Percentiles rank a stretch among this genome's conserved stretches.
These are phyloP conservation scores for Protonibea diacanthus DNA, from an alignment of 2,797 vertebrate species.

Conservation along the genomic window DNA sequence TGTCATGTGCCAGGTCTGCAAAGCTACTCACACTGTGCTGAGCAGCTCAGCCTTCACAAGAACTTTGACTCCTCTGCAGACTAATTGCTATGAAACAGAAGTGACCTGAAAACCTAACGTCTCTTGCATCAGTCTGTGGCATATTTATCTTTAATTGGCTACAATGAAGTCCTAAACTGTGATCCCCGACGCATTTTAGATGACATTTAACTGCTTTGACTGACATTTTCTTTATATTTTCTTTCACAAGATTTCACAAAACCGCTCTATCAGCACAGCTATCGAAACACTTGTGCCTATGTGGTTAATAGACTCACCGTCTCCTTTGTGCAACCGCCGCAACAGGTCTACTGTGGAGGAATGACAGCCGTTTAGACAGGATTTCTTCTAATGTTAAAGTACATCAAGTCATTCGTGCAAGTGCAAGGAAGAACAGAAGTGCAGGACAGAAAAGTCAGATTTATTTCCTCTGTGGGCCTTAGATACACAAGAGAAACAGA, in stretches of 20 bases:
- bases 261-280: slow-evolving; percentile 72
- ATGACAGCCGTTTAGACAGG: slow-evolving; percentile 74
- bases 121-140: slow-evolving; percentile 59
- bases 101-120: slow-evolving; percentile 72
- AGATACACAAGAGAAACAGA: background rate
- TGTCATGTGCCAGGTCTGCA: slow-evolving; percentile 65
- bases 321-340: slow-evolving; percentile 74
- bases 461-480: slow-evolving; percentile 19
- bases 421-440: slow-evolving; percentile 38
- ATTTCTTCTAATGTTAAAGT: slow-evolving; percentile 66
- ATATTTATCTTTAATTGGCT: slow-evolving; percentile 81
- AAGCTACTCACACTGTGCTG: slow-evolving; percentile 37
- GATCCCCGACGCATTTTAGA: slow-evolving; percentile 58
- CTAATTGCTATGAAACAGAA: slow-evolving; percentile 80
- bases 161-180: slow-evolving; percentile 53
- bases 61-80: slow-evolving; percentile 42
- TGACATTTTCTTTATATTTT: slow-evolving; percentile 80
- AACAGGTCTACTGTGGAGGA: slow-evolving; percentile 64
- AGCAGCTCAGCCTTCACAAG: slow-evolving; percentile 62
- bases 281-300: slow-evolving; percentile 76
- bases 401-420: slow-evolving; percentile 50
- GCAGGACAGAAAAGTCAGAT: slow-evolving; percentile 24
- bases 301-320: slow-evolving; percentile 66
- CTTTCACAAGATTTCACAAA: slow-evolving; percentile 72
- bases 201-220: slow-evolving; percentile 79